Percentiles rank a stretch among this genome's conserved stretches.
phyloP scores from a whole-genome alignment of 2,113 vertebrate species.

The Ptyas mucosa region DNA sequence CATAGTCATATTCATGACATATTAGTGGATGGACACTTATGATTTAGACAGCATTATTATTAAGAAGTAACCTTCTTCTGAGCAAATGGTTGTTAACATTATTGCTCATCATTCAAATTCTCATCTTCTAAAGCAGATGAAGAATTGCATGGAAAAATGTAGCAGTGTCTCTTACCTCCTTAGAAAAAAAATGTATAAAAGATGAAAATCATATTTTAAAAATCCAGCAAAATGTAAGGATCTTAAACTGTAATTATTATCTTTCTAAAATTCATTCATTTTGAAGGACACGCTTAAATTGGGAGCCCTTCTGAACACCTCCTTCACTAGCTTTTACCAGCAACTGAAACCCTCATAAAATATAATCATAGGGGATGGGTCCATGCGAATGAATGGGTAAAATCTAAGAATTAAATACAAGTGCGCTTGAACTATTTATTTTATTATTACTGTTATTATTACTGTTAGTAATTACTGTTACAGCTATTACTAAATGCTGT shows the following conservation, averaged over 20 bases:
- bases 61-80: background rate
- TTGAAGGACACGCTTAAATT: background rate
- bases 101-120: rapidly evolving
- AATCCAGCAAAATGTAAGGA: background rate
- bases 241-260: background rate
- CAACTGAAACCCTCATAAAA: background rate
- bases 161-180: no score
- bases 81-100: background rate
- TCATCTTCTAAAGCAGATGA: background rate
- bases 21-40: background rate
- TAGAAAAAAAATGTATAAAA: background rate
- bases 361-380: background rate
- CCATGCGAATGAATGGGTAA: background rate
- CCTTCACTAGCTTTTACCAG: background rate
- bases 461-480: no score
- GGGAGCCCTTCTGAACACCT: background rate
- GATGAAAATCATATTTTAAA: background rate
- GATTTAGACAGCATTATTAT: background rate
- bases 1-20: background rate
- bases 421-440: background rate
- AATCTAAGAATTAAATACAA: background rate
- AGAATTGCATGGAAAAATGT: background rate
- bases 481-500: background rate
- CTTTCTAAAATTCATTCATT: background rate
- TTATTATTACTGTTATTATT: background rate